These are phyloP conservation scores for Drosophila tristis DNA, from an alignment of 1,140 invertebrate species.

Conservation along the genomic window DNA sequence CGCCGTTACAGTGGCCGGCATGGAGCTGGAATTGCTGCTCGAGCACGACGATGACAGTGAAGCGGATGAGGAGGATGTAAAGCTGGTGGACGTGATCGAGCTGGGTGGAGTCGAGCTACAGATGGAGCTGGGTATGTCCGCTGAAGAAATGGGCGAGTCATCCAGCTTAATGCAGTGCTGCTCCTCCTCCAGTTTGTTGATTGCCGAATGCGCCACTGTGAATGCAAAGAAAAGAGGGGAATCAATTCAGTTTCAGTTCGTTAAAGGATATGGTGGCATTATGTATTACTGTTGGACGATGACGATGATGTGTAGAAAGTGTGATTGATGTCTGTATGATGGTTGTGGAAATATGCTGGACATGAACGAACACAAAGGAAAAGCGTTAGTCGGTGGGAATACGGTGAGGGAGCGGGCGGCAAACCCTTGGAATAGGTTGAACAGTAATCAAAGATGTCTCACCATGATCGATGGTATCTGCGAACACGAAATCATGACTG, in stretches of 20 bases:
- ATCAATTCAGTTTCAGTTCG: background rate
- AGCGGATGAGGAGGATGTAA: constrained; percentile 61
- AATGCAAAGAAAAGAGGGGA: constrained; percentile 10
- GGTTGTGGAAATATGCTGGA: constrained; percentile 69
- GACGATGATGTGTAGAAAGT: constrained; percentile 66
- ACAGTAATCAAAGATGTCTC: constrained; percentile 13
- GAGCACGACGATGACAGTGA: constrained; percentile 67
- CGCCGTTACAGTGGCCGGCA: constrained; percentile 27
- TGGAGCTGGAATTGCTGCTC: constrained; percentile 62
- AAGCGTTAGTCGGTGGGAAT: background rate
- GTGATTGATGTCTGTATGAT: constrained; percentile 62
- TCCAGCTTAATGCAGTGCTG: constrained; percentile 65
- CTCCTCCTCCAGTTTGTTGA: constrained; percentile 52
- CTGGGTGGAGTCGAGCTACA: constrained; percentile 44
- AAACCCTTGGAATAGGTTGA: background rate
- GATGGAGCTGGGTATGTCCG: constrained; percentile 54
- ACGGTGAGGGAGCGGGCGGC: background rate
- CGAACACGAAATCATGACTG: constrained; percentile 68
- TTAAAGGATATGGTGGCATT: background rate
- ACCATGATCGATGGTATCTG: constrained; percentile 78
- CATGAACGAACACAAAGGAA: no score
- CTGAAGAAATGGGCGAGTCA: constrained; percentile 38
- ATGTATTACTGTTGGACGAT: constrained; percentile 65
- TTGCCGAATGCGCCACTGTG: constrained; percentile 41
- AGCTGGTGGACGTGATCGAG: constrained; percentile 59